Conservation (phyloP, 2,888 invertebrate genomes). For the Brachyopa scutellaris region DNA sequence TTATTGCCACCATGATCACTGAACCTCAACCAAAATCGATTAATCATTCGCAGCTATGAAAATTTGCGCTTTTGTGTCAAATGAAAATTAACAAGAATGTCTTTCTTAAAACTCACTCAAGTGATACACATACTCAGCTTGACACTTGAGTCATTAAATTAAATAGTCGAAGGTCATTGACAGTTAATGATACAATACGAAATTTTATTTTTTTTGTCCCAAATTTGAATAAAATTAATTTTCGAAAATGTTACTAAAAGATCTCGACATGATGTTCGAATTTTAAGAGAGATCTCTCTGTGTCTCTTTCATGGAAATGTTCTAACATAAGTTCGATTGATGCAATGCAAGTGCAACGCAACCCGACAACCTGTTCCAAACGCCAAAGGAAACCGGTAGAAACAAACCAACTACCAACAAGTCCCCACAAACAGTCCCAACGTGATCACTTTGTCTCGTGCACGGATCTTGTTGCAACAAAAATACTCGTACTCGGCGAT, state of each 20-base stretch:
- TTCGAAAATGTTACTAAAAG: constrained; percentile 24
- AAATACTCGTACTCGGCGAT: constrained; percentile 29
- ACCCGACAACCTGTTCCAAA: constrained; percentile 64
- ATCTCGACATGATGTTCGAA: constrained; percentile 11
- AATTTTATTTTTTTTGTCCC: not conserved
- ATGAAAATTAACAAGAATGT: constrained; percentile 4
- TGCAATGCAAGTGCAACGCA: constrained; percentile 63
- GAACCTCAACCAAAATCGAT: constrained; percentile 26
- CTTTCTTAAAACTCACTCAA: constrained; percentile 15
- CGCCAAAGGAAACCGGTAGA: constrained; percentile 47
- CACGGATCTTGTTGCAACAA: constrained; percentile 58
- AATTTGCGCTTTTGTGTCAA: constrained; percentile 9
- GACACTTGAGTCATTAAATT: constrained; percentile 8
- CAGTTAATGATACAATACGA: not conserved
- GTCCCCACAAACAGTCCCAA: constrained; percentile 11
- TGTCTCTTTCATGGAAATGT: constrained; percentile 13
- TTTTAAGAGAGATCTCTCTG: constrained; percentile 18
- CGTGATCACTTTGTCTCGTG: constrained; percentile 51
- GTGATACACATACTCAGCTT: not conserved
- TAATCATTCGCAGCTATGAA: constrained; percentile 31
- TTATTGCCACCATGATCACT: not conserved
- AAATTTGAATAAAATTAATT: constrained; percentile 1
- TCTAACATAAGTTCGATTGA: constrained; percentile 48
- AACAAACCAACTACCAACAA: constrained; percentile 30
- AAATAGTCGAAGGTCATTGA: constrained; percentile 13